Evolutionary conservation across 2,888 invertebrate species (phyloP).

Genomic region (Melangyna quadrimaculata): DNA sequence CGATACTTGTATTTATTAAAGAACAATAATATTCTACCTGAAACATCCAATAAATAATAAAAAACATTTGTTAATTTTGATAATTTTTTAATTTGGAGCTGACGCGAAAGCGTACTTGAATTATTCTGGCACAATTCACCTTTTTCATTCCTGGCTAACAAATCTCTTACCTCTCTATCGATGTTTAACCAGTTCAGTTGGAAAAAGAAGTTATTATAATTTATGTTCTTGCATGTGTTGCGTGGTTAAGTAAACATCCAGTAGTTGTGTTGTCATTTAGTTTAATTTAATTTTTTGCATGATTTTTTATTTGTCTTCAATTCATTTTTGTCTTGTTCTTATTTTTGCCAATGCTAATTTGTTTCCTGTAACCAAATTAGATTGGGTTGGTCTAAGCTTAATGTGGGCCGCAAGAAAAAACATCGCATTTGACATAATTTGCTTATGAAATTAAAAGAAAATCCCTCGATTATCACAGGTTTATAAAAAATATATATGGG

Average conservation of each 20-base stretch:
- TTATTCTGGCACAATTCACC: slow-evolving; percentile 1
- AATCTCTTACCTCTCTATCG: background rate
- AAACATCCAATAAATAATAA: no score
- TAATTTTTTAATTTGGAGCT: no score
- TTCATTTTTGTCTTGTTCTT: slow-evolving; percentile 13
- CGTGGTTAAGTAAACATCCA: slow-evolving; percentile 40
- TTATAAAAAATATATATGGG: background rate
- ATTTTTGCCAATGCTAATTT: slow-evolving; percentile 16
- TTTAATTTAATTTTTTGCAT: background rate
- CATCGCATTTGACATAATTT: slow-evolving; percentile 32
- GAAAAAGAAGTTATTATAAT: slow-evolving; percentile 38
- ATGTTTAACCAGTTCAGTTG: slow-evolving; percentile 13
- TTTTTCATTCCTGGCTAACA: background rate
- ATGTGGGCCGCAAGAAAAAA: slow-evolving; percentile 10
- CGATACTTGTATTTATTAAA: no score
- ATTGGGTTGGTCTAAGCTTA: slow-evolving; percentile 39
- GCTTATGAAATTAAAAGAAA: background rate
- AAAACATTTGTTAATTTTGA: no score
- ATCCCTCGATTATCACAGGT: background rate
- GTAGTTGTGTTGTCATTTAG: slow-evolving; percentile 59
- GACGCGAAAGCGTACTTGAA: no score
- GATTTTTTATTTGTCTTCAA: background rate
- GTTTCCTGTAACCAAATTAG: slow-evolving; percentile 60
- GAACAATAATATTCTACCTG: no score
- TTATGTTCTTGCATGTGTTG: slow-evolving; percentile 60